Percentiles rank a stretch among this genome's conserved stretches.
Evolutionary conservation across 2,888 invertebrate species (phyloP).

Genomic region (Autographa gamma): DNA sequence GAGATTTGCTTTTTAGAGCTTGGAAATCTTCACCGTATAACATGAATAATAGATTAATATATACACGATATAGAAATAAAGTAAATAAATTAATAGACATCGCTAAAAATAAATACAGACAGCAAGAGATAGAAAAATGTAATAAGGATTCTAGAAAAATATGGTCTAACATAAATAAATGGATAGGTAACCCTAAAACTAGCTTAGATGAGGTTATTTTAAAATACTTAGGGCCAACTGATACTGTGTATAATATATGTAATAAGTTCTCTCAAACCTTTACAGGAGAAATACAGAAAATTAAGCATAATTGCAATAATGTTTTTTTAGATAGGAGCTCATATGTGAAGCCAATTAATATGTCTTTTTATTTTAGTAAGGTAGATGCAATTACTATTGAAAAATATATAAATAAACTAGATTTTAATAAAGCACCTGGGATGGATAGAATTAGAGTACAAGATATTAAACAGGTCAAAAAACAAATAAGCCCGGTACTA

Average conservation of each 20-base stretch:
- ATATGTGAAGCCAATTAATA: slow-evolving; percentile 9
- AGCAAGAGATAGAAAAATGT: slow-evolving; percentile 5
- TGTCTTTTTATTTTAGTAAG: slow-evolving; percentile 7
- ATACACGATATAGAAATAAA: slow-evolving; percentile 15
- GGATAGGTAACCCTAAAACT: slow-evolving; percentile 1
- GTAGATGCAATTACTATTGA: background rate
- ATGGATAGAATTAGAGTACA: slow-evolving; percentile 13
- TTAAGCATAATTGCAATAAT: slow-evolving; percentile 15
- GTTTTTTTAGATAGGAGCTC: slow-evolving; percentile 7
- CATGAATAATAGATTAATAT: slow-evolving; percentile 11
- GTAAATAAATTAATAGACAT: slow-evolving; percentile 11
- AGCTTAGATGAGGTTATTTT: slow-evolving; percentile 10
- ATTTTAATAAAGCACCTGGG: slow-evolving; percentile 7
- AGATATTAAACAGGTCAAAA: slow-evolving; percentile 9
- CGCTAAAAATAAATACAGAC: slow-evolving; percentile 7
- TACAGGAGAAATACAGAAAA: slow-evolving; percentile 17
- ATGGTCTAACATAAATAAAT: background rate
- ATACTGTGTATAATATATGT: background rate
- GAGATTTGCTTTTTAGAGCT: slow-evolving; percentile 5
- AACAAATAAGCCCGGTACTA: slow-evolving; percentile 2
- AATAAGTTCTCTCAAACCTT: background rate
- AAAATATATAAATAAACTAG: slow-evolving; percentile 10
- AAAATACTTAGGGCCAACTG: slow-evolving; percentile 10
- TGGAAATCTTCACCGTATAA: slow-evolving; percentile 19
- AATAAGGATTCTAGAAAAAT: slow-evolving; percentile 8